Base-by-base conservation (phyloP, 2,888 invertebrate genomes). In the Melipona bicolor region DNA sequence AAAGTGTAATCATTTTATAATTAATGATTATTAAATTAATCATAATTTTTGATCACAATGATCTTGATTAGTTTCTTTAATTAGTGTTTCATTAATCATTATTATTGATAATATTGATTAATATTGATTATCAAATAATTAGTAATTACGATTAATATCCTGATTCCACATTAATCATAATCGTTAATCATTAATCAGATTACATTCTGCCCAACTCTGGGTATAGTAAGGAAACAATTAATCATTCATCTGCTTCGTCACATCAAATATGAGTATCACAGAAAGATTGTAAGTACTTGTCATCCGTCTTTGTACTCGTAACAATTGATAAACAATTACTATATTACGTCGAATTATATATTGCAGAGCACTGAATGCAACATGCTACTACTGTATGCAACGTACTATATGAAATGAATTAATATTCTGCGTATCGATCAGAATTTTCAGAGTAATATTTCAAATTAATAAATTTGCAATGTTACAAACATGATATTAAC, bases 281-380 rank as follows among this genome's bases (percentile, higher is more conserved):
- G 19, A 70, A 56, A 36, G 9, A 4, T 27, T 68, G 5, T 1
- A 32, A 69, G 21, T n/a, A 6, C 24, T 4, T 68, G 32, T 13
- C 13, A 32, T 59, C 32, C 3, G 27, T 50, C 27, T 24, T 24
- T 24, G 24, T 19, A 11, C n/a, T 24, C 17, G 15, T 49, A 50
- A 61, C 32, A 50, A 50, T 61, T 69, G 32, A 50, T 69, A 61
- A 49, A 36, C 19, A 69, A 77, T 59, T 69, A 50, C 19, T 24
- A 32, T 6, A 32, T 70, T 67, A 36, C 24, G 21, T 54, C 27
- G 13, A 19, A 70, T 61, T 13, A 50, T 6, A 69, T 50, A 61
- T 49, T 32, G 32, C 24, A 56, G 17, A 21, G 6, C 3, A 36
- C 54, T 70, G 36, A 70, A 54, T 54, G 54, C 9, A n/a, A 21